phyloP scores from a whole-genome alignment of 2,113 vertebrate species.

The Periophthalmodon schlosseri region DNA sequence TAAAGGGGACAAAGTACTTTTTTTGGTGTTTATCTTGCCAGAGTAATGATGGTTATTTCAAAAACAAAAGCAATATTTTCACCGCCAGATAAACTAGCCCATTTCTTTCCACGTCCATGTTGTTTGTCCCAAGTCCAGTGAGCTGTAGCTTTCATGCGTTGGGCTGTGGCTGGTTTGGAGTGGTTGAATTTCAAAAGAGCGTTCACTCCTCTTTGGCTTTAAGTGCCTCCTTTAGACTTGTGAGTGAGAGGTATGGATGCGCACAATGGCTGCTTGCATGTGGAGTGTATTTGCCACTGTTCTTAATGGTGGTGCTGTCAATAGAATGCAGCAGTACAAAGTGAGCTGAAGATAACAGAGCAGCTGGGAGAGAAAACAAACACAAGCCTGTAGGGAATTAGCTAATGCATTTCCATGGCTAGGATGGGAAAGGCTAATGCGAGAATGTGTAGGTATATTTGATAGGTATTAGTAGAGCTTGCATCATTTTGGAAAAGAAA shows the following conservation, averaged over 20 bases:
- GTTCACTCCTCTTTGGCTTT: neutral
- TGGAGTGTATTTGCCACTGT: slow-evolving; percentile 41
- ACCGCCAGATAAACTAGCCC: slow-evolving; percentile 38
- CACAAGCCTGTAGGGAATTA: slow-evolving; percentile 48
- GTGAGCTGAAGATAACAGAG: slow-evolving; percentile 42
- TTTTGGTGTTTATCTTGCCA: slow-evolving; percentile 18
- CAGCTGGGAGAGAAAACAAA: slow-evolving; percentile 41
- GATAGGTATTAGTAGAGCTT: slow-evolving; percentile 10
- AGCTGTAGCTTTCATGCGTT: neutral
- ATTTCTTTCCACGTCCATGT: slow-evolving; percentile 27
- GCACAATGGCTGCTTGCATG: slow-evolving; percentile 22
- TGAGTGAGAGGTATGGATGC: slow-evolving; percentile 3
- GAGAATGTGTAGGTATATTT: slow-evolving; percentile 14
- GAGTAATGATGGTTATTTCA: slow-evolving; percentile 57
- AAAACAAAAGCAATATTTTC: slow-evolving; percentile 33
- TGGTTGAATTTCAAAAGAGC: slow-evolving; percentile 1
- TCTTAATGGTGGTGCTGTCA: slow-evolving; percentile 57
- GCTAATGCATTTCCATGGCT: slow-evolving; percentile 41
- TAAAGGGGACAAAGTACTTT: too few relatives aligned
- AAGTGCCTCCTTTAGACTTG: neutral
- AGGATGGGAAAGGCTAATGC: slow-evolving; percentile 38
- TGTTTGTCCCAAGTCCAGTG: slow-evolving; percentile 34
- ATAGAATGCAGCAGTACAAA: slow-evolving; percentile 37
- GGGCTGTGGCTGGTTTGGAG: neutral
- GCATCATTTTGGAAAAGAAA: too few relatives aligned